phyloP scores from a whole-genome alignment of 2,888 invertebrate genomes.

The Salticus scenicus region DNA sequence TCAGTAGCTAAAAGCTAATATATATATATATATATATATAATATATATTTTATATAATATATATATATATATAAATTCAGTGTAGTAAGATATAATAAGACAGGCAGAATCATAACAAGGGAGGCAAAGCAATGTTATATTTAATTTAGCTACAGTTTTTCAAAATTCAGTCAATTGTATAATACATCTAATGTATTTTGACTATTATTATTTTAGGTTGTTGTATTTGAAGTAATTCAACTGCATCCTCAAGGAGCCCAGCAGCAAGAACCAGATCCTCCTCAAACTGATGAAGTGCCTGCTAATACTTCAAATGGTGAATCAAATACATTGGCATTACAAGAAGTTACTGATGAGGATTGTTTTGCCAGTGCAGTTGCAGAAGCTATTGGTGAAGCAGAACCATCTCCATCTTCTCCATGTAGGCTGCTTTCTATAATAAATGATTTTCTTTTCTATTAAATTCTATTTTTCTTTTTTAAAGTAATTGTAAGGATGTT shows the following conservation, averaged over 20 bases:
- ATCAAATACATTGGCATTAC: conserved; percentile 18
- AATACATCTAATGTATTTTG: no score
- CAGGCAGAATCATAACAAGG: no score
- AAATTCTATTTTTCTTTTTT: no score
- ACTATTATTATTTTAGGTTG: conserved; percentile 65
- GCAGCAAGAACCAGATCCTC: not conserved
- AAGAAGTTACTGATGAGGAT: conserved; percentile 58
- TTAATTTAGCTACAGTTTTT: no score
- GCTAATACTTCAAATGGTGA: conserved; percentile 8
- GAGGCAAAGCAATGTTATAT: no score
- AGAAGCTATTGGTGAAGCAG: conserved; percentile 53
- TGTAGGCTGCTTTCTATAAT: not conserved
- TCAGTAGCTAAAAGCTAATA: no score
- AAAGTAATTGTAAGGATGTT: no score
- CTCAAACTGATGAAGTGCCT: not conserved
- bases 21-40: no score
- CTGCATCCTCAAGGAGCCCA: conserved; percentile 45
- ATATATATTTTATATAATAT: no score
- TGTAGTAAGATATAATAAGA: no score
- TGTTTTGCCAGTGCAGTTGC: conserved; percentile 62
- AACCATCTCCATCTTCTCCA: conserved; percentile 33
- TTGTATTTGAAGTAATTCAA: conserved; percentile 72
- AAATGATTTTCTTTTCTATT: not conserved
- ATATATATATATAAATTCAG: no score
- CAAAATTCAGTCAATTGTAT: no score